Base-by-base conservation (phyloP, 2,888 invertebrate species). In the Aethes cnicana region DNA sequence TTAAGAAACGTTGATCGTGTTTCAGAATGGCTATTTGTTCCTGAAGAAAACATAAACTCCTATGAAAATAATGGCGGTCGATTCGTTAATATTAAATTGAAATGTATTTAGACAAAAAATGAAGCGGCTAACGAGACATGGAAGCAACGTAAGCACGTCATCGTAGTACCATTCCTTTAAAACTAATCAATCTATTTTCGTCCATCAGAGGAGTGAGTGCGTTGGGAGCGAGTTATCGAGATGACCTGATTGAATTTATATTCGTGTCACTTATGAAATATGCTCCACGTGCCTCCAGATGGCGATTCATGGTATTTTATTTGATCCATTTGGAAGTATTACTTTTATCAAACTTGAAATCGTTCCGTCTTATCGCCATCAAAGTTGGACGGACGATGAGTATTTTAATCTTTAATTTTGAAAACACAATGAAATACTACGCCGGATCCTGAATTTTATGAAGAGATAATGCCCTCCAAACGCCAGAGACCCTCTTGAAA, bases 401-500 rank as follows among this genome's bases (percentile, higher is more conserved):
- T 70, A 72, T 75, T n/a, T n/a, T 74, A 73, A 77, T 72, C 67
- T 76, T 77, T 80, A 77, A 81, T 81, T n/a, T 81, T 74, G 64
- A 72, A 81, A 82, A 79, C 78, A 84, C 81, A 82, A 81, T 79
- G 80, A 78, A 82, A 78, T 79, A 85, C 82, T 84, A 76, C 69
- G 73, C 70, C 69, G 73, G 80, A 84, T 86, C 83, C 82, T 85
- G 85, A 87, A 86, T 86, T 87, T 88, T 88, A 84, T 86, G 83
- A 87, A 84, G 85, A 85, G 85, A 85, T 89, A 87, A 88, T 87
- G 82, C 80, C 84, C 82, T 86, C 81, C 69, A 81, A 84, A 81
- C 81, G 84, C 78, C 75, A 77, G 80, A 80, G 79, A 81, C 87
- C 85, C 86, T 86, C 84, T 76, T 79, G 80, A 85, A 88, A 87